Percentiles rank a stretch among this genome's conserved stretches.
phyloP scores from a whole-genome alignment of 2,888 invertebrate species.

The Bimastos eiseni region DNA sequence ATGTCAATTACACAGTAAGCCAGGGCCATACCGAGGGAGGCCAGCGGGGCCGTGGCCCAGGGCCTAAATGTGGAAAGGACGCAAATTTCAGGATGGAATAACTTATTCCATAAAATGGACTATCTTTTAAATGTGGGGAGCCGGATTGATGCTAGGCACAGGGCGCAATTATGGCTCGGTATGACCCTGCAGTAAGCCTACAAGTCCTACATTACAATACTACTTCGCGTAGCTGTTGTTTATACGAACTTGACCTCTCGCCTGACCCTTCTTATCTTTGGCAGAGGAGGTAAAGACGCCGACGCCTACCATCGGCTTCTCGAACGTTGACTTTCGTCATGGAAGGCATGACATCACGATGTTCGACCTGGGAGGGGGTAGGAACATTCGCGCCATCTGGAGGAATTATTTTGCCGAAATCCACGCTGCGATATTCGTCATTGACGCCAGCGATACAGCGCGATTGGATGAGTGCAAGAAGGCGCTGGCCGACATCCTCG shows the following conservation, averaged over 20 bases:
- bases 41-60: too few species aligned
- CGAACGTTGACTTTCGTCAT: slow-evolving; percentile 72
- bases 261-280: slow-evolving; percentile 35
- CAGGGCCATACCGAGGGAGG: too few species aligned
- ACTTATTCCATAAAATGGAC: too few species aligned
- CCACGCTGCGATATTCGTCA: slow-evolving; percentile 93
- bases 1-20: too few species aligned
- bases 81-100: too few species aligned
- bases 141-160: too few species aligned
- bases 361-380: slow-evolving; percentile 75
- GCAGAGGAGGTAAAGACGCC: slow-evolving; percentile 52
- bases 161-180: too few species aligned
- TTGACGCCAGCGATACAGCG: slow-evolving; percentile 90
- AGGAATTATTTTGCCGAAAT: slow-evolving; percentile 95
- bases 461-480: slow-evolving; percentile 88
- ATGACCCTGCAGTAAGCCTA: too few species aligned
- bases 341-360: slow-evolving; percentile 74
- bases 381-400: slow-evolving; percentile 93
- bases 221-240: too few species aligned
- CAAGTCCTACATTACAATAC: too few species aligned
- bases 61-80: too few species aligned
- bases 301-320: slow-evolving; percentile 81
- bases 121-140: too few species aligned
- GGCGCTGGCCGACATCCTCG: slow-evolving; percentile 79
- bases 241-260: neutral